Evolutionary conservation across 2,797 vertebrate genomes (phyloP).

Genomic region (Neomorphus geoffroyi): DNA sequence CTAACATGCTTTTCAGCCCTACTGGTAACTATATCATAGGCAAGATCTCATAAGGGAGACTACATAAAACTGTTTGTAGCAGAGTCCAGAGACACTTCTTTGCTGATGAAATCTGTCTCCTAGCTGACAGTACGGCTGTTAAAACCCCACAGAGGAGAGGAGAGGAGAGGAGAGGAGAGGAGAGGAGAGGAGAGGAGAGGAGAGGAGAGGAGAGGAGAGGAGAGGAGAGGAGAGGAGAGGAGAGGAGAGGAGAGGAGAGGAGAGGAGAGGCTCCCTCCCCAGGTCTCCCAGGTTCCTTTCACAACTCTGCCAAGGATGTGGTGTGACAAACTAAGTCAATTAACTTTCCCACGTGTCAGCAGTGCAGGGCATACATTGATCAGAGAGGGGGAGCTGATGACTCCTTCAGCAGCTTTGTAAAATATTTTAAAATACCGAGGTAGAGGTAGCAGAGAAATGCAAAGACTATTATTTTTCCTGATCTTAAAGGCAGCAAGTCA

Average conservation of each 20-base stretch:
- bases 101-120: background rate
- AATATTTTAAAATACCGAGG: background rate
- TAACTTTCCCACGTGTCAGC: background rate
- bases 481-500: background rate
- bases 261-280: background rate
- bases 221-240: too few relatives aligned
- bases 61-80: background rate
- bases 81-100: background rate
- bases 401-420: background rate
- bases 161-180: too few relatives aligned
- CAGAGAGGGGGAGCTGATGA: background rate
- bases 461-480: background rate
- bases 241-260: too few relatives aligned
- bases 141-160: background rate
- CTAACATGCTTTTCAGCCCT: background rate
- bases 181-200: background rate
- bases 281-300: slow-evolving; percentile 50
- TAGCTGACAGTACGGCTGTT: background rate
- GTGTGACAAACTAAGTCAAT: slow-evolving; percentile 11
- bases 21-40: background rate
- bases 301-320: slow-evolving; percentile 50
- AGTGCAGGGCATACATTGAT: background rate
- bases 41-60: background rate
- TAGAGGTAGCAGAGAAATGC: background rate
- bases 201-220: background rate